Percentiles rank a stretch among this genome's conserved stretches.
These are phyloP conservation scores for Brachyalestes nurse DNA, from an alignment of 2,797 vertebrate genomes.

Conservation along the genomic window DNA sequence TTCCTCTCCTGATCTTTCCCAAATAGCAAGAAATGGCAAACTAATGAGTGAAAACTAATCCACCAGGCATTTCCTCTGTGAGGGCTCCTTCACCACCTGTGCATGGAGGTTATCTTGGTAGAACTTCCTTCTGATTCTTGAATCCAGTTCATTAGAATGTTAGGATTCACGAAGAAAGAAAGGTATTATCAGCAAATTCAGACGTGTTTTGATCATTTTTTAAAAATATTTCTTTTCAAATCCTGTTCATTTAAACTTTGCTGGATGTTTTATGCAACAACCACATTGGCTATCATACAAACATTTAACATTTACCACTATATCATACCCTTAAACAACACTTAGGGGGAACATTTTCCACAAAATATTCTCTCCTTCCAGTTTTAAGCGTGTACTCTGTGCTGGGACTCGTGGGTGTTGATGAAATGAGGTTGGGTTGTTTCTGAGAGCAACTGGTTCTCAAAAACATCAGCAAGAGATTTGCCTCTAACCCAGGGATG, in stretches of 20 bases:
- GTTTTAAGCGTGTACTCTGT: conserved; percentile 4
- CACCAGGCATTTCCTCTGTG: not conserved
- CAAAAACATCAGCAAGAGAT: not conserved
- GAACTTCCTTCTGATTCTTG: not conserved
- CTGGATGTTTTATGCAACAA: not conserved
- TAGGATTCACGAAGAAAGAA: not conserved
- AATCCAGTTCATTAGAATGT: not conserved
- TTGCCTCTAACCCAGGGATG: not conserved
- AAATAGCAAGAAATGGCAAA: not conserved
- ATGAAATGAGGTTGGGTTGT: not conserved
- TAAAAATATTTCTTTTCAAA: not conserved
- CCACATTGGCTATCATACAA: not conserved
- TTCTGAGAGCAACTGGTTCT: not conserved
- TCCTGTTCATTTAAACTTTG: not conserved
- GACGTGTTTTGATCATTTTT: not conserved
- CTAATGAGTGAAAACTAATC: not conserved
- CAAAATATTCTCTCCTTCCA: not conserved
- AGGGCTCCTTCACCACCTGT: not conserved
- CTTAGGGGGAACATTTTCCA: not conserved
- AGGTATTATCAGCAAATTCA: not conserved
- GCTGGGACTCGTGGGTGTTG: conserved; percentile 4
- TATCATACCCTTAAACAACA: not conserved
- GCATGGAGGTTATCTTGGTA: not conserved
- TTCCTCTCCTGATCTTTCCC: not conserved
- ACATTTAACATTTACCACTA: not conserved